Conservation (phyloP, 2,888 invertebrate genomes). For the Eutolmus rufibarbis region DNA sequence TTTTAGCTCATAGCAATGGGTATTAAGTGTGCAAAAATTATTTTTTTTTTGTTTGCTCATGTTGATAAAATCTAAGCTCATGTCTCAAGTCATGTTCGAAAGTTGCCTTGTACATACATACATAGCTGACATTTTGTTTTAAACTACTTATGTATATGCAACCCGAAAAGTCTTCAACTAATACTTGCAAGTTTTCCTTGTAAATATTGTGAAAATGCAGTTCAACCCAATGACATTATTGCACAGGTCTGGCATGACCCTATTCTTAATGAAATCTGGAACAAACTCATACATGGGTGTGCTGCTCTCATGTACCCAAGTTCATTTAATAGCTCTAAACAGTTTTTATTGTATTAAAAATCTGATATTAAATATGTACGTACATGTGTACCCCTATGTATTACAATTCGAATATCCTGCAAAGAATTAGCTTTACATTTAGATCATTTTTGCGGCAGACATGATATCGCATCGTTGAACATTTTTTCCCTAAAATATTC, state of each 20-base stretch:
- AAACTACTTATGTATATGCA: not conserved
- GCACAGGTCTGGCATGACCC: conserved; percentile 46
- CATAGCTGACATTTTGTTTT: not conserved
- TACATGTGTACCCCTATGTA: not conserved
- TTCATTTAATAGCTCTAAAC: conserved; percentile 27
- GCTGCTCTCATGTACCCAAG: conserved; percentile 36
- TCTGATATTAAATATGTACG: not conserved
- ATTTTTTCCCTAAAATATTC: not conserved
- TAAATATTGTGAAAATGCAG: conserved; percentile 19
- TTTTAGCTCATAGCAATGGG: not conserved
- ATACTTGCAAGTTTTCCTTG: not conserved
- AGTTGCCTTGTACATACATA: not conserved
- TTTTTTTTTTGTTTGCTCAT: not conserved
- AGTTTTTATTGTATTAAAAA: conserved; percentile 5
- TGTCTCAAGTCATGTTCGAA: not conserved
- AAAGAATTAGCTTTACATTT: not conserved
- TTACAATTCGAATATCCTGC: not conserved
- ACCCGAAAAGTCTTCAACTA: not conserved
- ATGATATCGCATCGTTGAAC: not conserved
- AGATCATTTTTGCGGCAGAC: not conserved
- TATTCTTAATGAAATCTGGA: conserved; percentile 45
- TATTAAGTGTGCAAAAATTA: not conserved
- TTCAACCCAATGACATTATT: conserved; percentile 38
- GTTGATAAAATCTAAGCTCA: not conserved
- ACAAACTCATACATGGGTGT: conserved; percentile 42